Evolutionary conservation across 2,888 invertebrate genomes (phyloP).

Genomic region (Dexiosoma caninum): DNA sequence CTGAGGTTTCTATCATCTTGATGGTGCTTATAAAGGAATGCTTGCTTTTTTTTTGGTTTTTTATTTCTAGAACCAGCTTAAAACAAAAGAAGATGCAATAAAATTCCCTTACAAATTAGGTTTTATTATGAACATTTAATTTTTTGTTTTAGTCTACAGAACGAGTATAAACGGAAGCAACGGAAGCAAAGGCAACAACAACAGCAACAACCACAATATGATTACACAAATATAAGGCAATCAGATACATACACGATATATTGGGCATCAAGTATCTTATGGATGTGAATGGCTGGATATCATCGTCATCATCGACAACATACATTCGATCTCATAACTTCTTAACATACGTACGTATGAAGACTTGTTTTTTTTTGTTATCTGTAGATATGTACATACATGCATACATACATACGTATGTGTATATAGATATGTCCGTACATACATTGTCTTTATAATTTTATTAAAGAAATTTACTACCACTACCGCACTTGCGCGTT

Average conservation of each 20-base stretch:
- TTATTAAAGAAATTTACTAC: slow-evolving; percentile 19
- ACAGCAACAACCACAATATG: slow-evolving; percentile 23
- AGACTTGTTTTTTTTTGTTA: not conserved
- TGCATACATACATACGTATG: no score
- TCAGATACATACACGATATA: slow-evolving; percentile 33
- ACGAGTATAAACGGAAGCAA: slow-evolving; percentile 57
- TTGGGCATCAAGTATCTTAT: slow-evolving; percentile 57
- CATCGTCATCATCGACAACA: slow-evolving; percentile 36
- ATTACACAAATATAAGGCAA: slow-evolving; percentile 22
- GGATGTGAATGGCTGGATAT: slow-evolving; percentile 44
- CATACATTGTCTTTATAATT: no score
- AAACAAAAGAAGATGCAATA: slow-evolving; percentile 42
- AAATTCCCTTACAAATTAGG: slow-evolving; percentile 53
- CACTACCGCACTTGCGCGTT: not conserved
- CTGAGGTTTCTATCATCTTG: slow-evolving; percentile 32
- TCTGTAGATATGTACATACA: no score
- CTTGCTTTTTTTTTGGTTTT: not conserved
- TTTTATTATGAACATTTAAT: slow-evolving; percentile 5
- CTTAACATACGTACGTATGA: slow-evolving; percentile 12
- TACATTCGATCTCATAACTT: no score
- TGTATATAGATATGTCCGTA: no score
- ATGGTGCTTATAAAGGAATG: slow-evolving; percentile 21
- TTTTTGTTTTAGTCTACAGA: slow-evolving; percentile 29
- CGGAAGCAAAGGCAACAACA: slow-evolving; percentile 36
- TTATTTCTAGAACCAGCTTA: slow-evolving; percentile 27